Evolutionary conservation across 2,888 invertebrate species (phyloP).

Genomic region (Agrochola litura): DNA sequence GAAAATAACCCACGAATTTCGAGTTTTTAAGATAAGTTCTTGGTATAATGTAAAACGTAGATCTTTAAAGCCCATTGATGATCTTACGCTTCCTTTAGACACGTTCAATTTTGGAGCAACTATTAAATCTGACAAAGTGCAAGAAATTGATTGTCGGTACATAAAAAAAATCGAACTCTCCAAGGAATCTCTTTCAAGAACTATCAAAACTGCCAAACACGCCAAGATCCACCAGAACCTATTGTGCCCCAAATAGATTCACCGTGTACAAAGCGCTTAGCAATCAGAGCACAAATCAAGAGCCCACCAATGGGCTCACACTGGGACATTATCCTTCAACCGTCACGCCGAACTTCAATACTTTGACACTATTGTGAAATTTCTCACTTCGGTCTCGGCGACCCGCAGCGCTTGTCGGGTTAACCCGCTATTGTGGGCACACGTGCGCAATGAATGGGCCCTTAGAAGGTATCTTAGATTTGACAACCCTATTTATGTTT

Average conservation of each 20-base stretch:
- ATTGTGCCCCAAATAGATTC: conserved; percentile 76
- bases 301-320: conserved; percentile 80
- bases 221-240: conserved; percentile 68
- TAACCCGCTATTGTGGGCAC: conserved; percentile 83
- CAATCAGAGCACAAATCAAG: conserved; percentile 78
- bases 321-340: conserved; percentile 84
- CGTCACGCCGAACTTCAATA: conserved; percentile 85
- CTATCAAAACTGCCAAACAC: conserved; percentile 68
- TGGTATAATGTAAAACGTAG: neutral
- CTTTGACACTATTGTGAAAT: conserved; percentile 87
- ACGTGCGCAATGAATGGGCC: conserved; percentile 87
- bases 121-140: conserved; percentile 15
- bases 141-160: conserved; percentile 35
- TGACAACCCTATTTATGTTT: conserved; percentile 86
- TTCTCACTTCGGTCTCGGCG: conserved; percentile 83
- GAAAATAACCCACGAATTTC: conserved; percentile 6
- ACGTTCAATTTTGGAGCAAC: conserved; percentile 5
- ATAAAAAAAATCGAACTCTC: conserved; percentile 42
- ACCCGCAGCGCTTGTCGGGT: conserved; percentile 85
- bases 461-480: conserved; percentile 79
- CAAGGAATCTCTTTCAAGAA: conserved; percentile 47
- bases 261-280: conserved; percentile 77
- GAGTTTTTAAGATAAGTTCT: conserved; percentile 11
- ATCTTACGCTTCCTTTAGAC: neutral
- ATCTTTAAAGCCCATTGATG: conserved; percentile 5